phyloP scores from a whole-genome alignment of 1,140 invertebrate genomes.

The Holotrichia oblita region DNA sequence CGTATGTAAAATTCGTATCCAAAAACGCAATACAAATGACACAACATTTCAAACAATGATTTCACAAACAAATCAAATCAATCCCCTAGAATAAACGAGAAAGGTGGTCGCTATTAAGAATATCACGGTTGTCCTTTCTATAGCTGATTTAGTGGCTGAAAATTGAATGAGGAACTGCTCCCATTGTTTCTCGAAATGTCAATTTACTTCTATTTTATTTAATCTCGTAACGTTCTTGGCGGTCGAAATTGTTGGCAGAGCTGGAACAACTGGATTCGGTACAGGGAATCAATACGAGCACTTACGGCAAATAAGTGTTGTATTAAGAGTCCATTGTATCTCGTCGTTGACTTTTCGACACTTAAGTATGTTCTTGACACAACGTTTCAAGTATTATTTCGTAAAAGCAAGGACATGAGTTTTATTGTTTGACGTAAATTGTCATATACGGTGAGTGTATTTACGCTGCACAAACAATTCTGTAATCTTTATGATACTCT shows the following conservation, averaged over 20 bases:
- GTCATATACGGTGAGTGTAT: background rate
- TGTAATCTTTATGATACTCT: too few relatives aligned
- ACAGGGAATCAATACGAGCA: background rate
- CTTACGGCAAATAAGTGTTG: background rate
- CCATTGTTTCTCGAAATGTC: background rate
- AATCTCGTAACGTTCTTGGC: background rate
- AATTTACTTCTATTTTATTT: constrained; percentile 2
- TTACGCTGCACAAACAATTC: too few relatives aligned
- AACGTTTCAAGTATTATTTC: background rate
- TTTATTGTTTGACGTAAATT: background rate
- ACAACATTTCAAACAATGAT: too few relatives aligned
- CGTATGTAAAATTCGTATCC: too few relatives aligned
- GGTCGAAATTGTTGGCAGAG: background rate
- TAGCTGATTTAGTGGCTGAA: background rate
- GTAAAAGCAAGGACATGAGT: background rate
- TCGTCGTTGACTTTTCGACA: background rate
- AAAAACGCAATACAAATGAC: too few relatives aligned
- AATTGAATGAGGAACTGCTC: background rate
- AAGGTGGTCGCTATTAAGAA: too few relatives aligned
- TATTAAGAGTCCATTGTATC: background rate
- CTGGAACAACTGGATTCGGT: background rate
- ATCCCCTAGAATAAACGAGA: too few relatives aligned
- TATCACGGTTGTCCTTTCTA: too few relatives aligned
- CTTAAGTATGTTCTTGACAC: background rate
- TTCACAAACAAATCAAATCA: too few relatives aligned